Evolutionary conservation across 2,888 invertebrate species (phyloP), one percentile per base, ranked within the genome.

Genomic region (Drosophila kambysellisi): DNA sequence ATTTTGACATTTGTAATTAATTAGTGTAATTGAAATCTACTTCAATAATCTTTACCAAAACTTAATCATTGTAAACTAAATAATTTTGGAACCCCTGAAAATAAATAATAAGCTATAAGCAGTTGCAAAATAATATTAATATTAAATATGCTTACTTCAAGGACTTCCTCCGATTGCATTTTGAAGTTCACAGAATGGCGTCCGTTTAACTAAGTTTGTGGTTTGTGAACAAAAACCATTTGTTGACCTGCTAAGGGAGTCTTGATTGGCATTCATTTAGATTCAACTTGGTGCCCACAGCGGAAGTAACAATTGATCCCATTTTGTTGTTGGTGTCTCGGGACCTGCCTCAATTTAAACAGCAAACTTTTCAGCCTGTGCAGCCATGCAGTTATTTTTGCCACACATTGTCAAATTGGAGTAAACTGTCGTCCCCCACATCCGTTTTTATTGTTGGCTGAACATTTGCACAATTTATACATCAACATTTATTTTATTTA

Each of bases 401-500:
- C 75, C 68, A 81, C 76, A 83, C 73, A 83, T 70, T 83, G 81
- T 73, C 81, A 66, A 83, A 85, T 83, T 62, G 79, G 46, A 43
- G 52, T 35, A 20, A 39, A 20, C 56, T 57, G 56, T n/a, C 54
- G 32, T 59, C 48, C 52, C 52, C 43, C 52, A 35, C 68, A 37
- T 61, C n/a, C 71, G 63, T 60, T 70, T 89, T 83, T 68, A 83
- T 71, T 76, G 90, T 83, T 88, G 88, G 62, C 70, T 81, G 81
- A 73, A 74, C 86, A 88, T 81, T 89, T 89, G 57, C 83, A 89
- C 85, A 86, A 83, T 86, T 86, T 88, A 76, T 81, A 81, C 84
- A 83, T 83, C 79, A 86, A 83, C 83, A 74, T 90, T 90, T 89
- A 81, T 90, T 85, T 86, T 81, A 86, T 90, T 89, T 83, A 86